Evolutionary conservation across 2,888 invertebrate species (phyloP).

Genomic region (Phlogophora meticulosa): DNA sequence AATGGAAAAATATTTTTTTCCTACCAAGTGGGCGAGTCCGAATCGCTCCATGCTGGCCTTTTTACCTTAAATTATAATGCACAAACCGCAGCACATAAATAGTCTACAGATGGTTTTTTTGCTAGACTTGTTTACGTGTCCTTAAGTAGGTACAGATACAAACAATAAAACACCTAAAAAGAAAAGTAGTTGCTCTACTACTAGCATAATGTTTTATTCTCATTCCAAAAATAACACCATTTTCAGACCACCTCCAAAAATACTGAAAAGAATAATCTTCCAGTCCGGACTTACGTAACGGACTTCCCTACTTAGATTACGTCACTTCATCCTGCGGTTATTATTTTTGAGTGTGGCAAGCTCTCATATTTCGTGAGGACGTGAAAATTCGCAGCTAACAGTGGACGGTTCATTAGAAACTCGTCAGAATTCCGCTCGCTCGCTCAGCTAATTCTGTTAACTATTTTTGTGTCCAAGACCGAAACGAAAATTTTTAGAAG

Average conservation of each 20-base stretch:
- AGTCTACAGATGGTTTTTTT: too few relatives aligned
- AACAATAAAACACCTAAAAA: neutral
- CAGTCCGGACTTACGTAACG: slow-evolving; percentile 25
- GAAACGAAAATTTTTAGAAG: slow-evolving; percentile 70
- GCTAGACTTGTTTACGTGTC: too few relatives aligned
- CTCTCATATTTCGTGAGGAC: slow-evolving; percentile 70
- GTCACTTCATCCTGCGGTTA: slow-evolving; percentile 57
- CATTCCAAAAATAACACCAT: slow-evolving; percentile 10
- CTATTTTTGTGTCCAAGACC: slow-evolving; percentile 83
- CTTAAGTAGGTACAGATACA: too few relatives aligned
- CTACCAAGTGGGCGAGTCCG: too few relatives aligned
- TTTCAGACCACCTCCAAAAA: slow-evolving; percentile 15
- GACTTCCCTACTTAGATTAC: slow-evolving; percentile 60
- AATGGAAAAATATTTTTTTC: too few relatives aligned
- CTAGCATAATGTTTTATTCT: slow-evolving; percentile 2
- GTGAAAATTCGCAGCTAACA: slow-evolving; percentile 62
- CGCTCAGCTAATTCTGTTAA: slow-evolving; percentile 84
- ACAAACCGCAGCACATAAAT: too few relatives aligned
- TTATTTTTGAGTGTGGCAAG: slow-evolving; percentile 68
- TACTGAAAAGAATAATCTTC: slow-evolving; percentile 33
- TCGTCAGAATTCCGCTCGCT: slow-evolving; percentile 78
- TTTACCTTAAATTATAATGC: too few relatives aligned
- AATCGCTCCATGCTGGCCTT: too few relatives aligned
- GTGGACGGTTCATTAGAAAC: slow-evolving; percentile 79
- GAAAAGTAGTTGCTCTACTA: neutral